Conservation (phyloP, 2,797 vertebrate species). For the Coregonus ussuriensis region DNA sequence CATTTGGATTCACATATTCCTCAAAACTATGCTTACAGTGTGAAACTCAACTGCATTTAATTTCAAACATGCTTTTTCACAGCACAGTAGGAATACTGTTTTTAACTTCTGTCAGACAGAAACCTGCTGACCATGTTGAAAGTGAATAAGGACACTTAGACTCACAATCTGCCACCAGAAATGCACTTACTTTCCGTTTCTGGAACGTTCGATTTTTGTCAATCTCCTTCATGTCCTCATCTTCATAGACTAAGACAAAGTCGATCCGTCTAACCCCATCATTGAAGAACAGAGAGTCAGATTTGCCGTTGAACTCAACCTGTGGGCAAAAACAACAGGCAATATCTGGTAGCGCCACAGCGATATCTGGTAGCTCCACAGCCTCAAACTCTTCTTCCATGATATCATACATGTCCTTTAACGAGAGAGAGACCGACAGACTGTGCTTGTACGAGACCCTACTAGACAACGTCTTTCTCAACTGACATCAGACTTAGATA, state of each 20-base stretch:
- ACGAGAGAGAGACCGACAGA: neutral
- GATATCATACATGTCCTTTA: slow-evolving; percentile 49
- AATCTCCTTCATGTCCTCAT: slow-evolving; percentile 83
- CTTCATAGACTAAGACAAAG: slow-evolving; percentile 91
- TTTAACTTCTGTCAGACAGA: neutral
- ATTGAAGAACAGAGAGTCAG: slow-evolving; percentile 88
- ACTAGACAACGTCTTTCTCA: slow-evolving; percentile 23
- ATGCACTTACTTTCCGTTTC: slow-evolving; percentile 77
- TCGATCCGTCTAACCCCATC: slow-evolving; percentile 88
- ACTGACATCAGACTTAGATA: slow-evolving; percentile 10
- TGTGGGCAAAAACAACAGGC: slow-evolving; percentile 63
- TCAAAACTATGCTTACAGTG: neutral
- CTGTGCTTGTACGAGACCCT: neutral
- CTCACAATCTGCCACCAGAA: neutral
- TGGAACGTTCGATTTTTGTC: slow-evolving; percentile 76
- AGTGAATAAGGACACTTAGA: neutral
- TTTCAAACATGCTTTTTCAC: neutral
- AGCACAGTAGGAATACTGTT: no score
- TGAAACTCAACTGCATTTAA: neutral
- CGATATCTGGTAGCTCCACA: no score
- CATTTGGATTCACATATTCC: neutral
- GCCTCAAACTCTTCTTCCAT: slow-evolving; percentile 63
- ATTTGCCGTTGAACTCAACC: slow-evolving; percentile 84
- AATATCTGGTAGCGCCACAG: slow-evolving; percentile 29
- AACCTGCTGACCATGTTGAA: neutral